Base-by-base conservation (phyloP, 2,113 vertebrate genomes). In the Pungitius pungitius region DNA sequence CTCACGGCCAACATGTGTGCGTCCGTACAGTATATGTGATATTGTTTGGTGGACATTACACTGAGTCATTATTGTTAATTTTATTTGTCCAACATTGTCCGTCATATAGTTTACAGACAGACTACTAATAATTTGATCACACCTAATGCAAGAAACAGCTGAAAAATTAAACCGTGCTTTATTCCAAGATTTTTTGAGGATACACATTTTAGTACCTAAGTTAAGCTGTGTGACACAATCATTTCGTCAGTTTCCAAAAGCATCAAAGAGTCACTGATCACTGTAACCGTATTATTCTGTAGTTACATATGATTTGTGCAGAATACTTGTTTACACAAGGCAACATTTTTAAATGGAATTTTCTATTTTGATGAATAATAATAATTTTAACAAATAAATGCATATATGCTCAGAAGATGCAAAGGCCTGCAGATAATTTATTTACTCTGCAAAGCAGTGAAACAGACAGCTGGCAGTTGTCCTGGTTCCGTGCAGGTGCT, bases 401-500 rank as follows among this genome's bases (percentile, higher is more conserved):
- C 22, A 61, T 13, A 17, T 27, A 17, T 15, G 13, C 7, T 57
- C 55, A 47, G 12, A 30, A 20, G 20, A 14, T 13, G 33, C 40
- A 26, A 2, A 6, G 30, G 39, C 5, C 43, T 61, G 7, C 47
- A 11, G 24, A 27, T 54, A 8, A 39, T 33, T 49, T 11, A 30
- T 26, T 55, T 64, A 30, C 51, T 20, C 5, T 26, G 54, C 37
- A 59, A 47, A 33, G 45, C 13, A 18, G 26, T 27, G 52, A 55
- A n/a, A 39, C 39, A 77, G 57, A 27, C 65, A 59, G 37, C 3
- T 27, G 24, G 43, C 43, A 35, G 43, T 49, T 33, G 8, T 64
- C 49, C 26, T 49, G 62, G 27, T 64, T 11, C 62, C 47, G 39
- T 17, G 22, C 72, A 78, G 69, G 69, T 76, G 69, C 78, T 91